Base-by-base conservation (phyloP, 2,797 vertebrate genomes). In the Silurus aristotelis region DNA sequence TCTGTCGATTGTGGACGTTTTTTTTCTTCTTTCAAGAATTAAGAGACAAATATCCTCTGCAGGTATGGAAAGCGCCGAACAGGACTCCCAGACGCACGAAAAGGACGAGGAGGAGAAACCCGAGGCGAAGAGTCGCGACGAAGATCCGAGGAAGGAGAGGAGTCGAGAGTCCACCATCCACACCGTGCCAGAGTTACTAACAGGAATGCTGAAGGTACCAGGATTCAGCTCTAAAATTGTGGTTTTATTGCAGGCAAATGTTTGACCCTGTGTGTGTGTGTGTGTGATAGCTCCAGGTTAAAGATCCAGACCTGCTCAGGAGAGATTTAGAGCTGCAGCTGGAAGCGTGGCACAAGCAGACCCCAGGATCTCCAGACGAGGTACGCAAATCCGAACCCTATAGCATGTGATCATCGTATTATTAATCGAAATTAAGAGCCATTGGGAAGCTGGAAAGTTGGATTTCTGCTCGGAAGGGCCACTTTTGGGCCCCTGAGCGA, bases 261-360 rank as follows among this genome's bases (percentile, higher is more conserved):
- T 10, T 46, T 46, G 3, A 63, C 9, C n/a, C 0, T 60, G 7
- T 6, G 15, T 38, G 31, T 79, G 52, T 71, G 2, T 7, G n/a
- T 89, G 6, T 89, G 20, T 87, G 60, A 48, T 89, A 98, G 96
- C 94, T 89, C 38, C 80, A 91, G 22, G 7, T 95, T 85, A 94
- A 93, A 83, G 96, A 98, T 90, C 94, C 95, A 0, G 96, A 93
- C 81, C 95, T 97, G 84, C 92, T 98, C 14, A 95, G 98, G 89
- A 95, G 91, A 88, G 96, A 98, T 91, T 95, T 99, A 93, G 98
- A 99, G 94, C 95, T 92, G 84, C 98, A 99, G 67, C 85, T 99
- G 91, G 96, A 97, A 89, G 92, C 92, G 9, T 99, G 97, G 97
- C 95, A 97, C 82, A 93, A 91, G 85, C 96, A 96, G 82, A 90